A percentile compares a stretch with the other conserved stretches of the same genome.
phyloP scores from a whole-genome alignment of 2,113 vertebrate species.

The Sorex fumeus region DNA sequence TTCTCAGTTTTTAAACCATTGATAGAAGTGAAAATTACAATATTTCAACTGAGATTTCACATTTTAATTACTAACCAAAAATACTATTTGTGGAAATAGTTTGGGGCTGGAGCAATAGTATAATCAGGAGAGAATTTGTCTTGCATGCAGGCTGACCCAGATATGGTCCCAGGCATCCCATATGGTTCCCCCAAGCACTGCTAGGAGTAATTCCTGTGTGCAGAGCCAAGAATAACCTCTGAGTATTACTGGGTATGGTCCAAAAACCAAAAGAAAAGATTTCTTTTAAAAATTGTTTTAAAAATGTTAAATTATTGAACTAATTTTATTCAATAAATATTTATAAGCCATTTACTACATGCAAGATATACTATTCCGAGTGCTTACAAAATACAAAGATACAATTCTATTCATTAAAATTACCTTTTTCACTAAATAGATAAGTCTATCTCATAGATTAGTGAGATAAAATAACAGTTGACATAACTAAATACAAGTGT shows the following conservation, averaged over 20 bases:
- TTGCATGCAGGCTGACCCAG: no score
- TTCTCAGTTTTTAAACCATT: not conserved
- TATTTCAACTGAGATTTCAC: constrained; percentile 46
- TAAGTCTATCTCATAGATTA: not conserved
- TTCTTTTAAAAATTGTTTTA: no score
- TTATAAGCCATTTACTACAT: constrained; percentile 39
- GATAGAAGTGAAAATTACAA: constrained; percentile 36
- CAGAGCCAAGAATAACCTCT: no score
- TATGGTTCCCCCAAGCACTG: no score
- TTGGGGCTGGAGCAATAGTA: not conserved
- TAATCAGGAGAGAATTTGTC: no score
- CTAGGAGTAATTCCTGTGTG: no score
- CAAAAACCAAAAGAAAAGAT: no score
- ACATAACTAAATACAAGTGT: constrained; percentile 13
- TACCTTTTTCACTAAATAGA: not conserved
- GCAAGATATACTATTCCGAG: constrained; percentile 19
- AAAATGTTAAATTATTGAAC: not conserved
- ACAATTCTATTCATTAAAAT: constrained; percentile 38
- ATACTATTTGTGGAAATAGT: constrained; percentile 39
- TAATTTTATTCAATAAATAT: constrained; percentile 61
- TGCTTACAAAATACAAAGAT: constrained; percentile 53
- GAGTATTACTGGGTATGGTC: no score
- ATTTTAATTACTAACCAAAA: constrained; percentile 42
- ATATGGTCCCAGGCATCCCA: no score
- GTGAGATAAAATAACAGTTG: constrained; percentile 60